Evolutionary conservation across 2,888 invertebrate species (phyloP), one percentile per base, ranked within the genome.

Genomic region (Ischnus inquisitorius): DNA sequence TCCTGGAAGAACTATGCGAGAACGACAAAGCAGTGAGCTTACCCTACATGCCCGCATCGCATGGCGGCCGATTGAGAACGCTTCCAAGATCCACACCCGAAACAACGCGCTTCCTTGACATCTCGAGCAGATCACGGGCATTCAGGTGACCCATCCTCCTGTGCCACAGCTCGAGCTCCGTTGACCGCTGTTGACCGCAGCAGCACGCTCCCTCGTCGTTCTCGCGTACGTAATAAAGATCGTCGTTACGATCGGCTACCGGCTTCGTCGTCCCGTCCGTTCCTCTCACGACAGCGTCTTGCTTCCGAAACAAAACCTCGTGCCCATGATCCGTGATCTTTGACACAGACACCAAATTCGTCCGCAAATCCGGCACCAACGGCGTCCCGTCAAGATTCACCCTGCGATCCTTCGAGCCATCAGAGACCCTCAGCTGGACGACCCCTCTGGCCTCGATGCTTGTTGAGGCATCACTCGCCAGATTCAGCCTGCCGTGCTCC

Each of bases 111-210:
- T 46, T 67, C 12, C 34, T 65, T 10, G 60, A 34, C 77, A 78
- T 64, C 34, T 51, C 46, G n/a, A 60, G 25, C n/a, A 74, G 8
- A 43, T 79, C 75, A 2, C 41, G 34, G 19, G 62, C 19, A 48
- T 78, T 62, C 16, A 82, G 41, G 28, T 82, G 82, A 28, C 82
- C 82, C 51, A 82, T 46, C 16, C 82, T 39, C 39, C 46, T 69
- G 82, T 82, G 82, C 77, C 82, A 82, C 43, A 76, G 12, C 46
- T 60, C 34, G 12, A 69, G 51, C 34, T 62, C 67, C 54, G 28
- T 22, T 28, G n/a, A n/a, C n/a, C n/a, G n/a, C n/a, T n/a, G n/a
- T n/a, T n/a, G n/a, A n/a, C n/a, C n/a, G n/a, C n/a, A n/a, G n/a
- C n/a, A n/a, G n/a, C n/a, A n/a, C n/a, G n/a, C n/a, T n/a, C n/a